phyloP scores from a whole-genome alignment of 2,888 invertebrate species.

The Sinelater perroti region DNA sequence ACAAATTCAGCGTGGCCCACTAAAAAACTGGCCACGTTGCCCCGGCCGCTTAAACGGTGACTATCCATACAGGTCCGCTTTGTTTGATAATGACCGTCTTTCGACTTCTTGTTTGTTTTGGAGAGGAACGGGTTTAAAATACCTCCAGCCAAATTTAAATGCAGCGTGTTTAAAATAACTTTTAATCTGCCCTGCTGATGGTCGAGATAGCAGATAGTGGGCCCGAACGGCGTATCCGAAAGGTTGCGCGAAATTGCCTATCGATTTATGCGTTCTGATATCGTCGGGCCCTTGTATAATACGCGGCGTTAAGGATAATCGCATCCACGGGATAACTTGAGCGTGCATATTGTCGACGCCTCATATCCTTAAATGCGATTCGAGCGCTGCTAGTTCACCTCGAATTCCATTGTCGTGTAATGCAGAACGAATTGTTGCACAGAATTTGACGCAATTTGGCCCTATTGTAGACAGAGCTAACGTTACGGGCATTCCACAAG shows the following conservation, averaged over 20 bases:
- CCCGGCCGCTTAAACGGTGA: constrained; percentile 17
- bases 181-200: constrained; percentile 15
- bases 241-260: constrained; percentile 8
- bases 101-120: constrained; percentile 24
- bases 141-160: constrained; percentile 18
- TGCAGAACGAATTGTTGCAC: constrained; percentile 11
- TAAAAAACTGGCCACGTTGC: constrained; percentile 28
- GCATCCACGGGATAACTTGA: neutral
- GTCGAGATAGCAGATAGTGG: no score
- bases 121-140: constrained; percentile 25
- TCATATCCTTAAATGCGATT: constrained; percentile 4
- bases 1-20: constrained; percentile 13
- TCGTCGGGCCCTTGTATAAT: neutral
- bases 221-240: no score
- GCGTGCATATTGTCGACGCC: neutral
- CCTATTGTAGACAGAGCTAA: constrained; percentile 2
- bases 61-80: constrained; percentile 27
- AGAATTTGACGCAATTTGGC: constrained; percentile 7
- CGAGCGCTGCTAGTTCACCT: neutral
- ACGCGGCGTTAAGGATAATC: neutral
- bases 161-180: constrained; percentile 11
- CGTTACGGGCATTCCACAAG: neutral
- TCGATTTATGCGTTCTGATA: constrained; percentile 5
- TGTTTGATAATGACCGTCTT: constrained; percentile 33
- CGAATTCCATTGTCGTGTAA: neutral